phyloP scores from a whole-genome alignment of 2,797 vertebrate genomes.

The Picus viridis region DNA sequence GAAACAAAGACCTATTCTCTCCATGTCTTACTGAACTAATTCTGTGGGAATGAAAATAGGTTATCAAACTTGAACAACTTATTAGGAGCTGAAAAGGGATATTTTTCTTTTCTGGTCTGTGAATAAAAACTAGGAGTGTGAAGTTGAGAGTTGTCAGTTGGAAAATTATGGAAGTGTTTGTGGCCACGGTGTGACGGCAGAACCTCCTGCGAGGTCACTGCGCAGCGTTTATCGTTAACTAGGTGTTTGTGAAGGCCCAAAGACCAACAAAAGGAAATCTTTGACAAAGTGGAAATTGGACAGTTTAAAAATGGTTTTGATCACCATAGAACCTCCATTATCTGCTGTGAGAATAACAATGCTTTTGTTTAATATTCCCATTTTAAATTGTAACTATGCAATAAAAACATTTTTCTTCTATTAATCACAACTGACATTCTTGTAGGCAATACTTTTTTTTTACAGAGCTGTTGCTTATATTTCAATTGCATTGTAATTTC shows the following conservation, averaged over 20 bases:
- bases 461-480: not conserved
- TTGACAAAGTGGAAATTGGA: slow-evolving; percentile 8
- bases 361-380: not conserved
- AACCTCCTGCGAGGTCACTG: slow-evolving; percentile 12
- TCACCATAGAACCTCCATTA: not conserved
- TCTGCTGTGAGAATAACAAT: not conserved
- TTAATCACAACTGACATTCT: not conserved
- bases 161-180: slow-evolving; percentile 49
- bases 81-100: slow-evolving; percentile 51
- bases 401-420: not conserved
- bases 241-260: slow-evolving; percentile 30
- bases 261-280: not conserved
- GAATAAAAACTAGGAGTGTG: slow-evolving; percentile 36
- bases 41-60: slow-evolving; percentile 29
- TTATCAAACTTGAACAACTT: slow-evolving; percentile 46
- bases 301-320: not conserved
- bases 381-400: not conserved
- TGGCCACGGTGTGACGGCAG: not conserved
- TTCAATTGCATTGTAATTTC: not conserved
- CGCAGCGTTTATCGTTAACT: not conserved
- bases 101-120: slow-evolving; percentile 48
- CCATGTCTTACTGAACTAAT: not conserved
- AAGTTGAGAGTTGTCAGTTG: slow-evolving; percentile 55
- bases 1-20: slow-evolving; percentile 61
- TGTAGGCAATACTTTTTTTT: not conserved